phyloP scores from a whole-genome alignment of 2,797 vertebrate species.

The Pseudochirops corinnae region DNA sequence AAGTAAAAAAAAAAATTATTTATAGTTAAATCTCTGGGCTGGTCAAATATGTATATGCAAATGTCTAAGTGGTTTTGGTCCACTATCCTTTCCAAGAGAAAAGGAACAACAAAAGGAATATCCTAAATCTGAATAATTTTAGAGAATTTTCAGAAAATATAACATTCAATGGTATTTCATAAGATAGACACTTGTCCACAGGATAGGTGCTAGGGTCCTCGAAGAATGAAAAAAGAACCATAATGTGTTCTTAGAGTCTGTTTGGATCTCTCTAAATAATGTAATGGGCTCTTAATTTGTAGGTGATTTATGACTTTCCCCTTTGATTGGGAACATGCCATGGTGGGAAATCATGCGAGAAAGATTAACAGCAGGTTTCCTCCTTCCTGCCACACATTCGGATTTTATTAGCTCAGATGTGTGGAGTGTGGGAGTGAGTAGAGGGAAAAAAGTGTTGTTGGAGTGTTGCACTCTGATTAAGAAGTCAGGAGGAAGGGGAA shows the following conservation, averaged over 20 bases:
- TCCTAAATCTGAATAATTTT: background rate
- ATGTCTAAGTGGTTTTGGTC: conserved; percentile 35
- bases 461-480: conserved; percentile 64
- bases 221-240: conserved; percentile 9
- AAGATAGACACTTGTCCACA: conserved; percentile 26
- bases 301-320: conserved; percentile 58
- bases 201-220: background rate
- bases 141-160: conserved; percentile 43
- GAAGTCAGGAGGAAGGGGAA: conserved; percentile 55
- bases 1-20: conserved; percentile 53
- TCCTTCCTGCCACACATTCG: conserved; percentile 60
- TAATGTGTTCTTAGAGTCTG: conserved; percentile 14
- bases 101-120: conserved; percentile 1
- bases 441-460: conserved; percentile 62
- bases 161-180: conserved; percentile 25
- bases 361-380: conserved; percentile 46
- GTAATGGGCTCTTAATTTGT: conserved; percentile 63
- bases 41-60: conserved; percentile 34
- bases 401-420: conserved; percentile 64
- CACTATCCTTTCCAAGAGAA: conserved; percentile 50
- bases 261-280: conserved; percentile 35
- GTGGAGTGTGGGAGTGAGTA: conserved; percentile 57
- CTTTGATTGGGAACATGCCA: conserved; percentile 65
- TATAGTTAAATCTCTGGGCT: background rate
- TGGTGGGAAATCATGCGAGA: conserved; percentile 47